Base-by-base conservation (phyloP, 2,797 vertebrate genomes). In the Sebastes steindachneri region DNA sequence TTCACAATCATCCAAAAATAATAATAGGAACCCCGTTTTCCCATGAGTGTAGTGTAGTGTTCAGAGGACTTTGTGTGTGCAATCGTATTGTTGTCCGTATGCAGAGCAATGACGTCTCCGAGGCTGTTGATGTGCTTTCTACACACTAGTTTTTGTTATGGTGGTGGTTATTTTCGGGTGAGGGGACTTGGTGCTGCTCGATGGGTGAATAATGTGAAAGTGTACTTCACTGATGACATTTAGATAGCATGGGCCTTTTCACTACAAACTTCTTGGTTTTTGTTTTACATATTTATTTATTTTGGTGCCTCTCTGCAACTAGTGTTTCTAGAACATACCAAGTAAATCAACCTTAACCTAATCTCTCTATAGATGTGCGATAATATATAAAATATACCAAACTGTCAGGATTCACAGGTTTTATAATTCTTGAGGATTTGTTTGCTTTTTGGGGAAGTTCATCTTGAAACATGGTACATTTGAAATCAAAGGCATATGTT, bases 81-180 rank as follows among this genome's bases (percentile, higher is more conserved):
- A 78, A 82, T 77, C 51, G 73, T 80, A 74, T 79, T 80, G 88
- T 71, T 73, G 75, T 91, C 79, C 45, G 71, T 87, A 76, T 83
- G 84, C 80, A 77, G 83, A 89, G 84, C 78, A 83, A 90, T 88
- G 78, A 68, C 53, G 28, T 93, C 88, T 90, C 86, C 60, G 62
- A 82, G 71, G 75, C 66, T 82, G 86, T 90, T 81, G 58, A 88
- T 81, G 89, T 92, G 91, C 91, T 93, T 95, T 93, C 91, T 83
- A 80, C 83, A 90, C 80, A 59, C 66, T 74, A 1, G 66, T 89
- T 86, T 84, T 82, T 85, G 71, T 92, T 86, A 76, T 88, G 87
- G 88, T 92, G 91, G 91, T 89, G 93, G 87, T 90, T 88, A 59
- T 83, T 80, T 84, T 62, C 54, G 64, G 86, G 82, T 60, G 77